Base-by-base conservation (phyloP, 2,888 invertebrate genomes). In the Biston betularia region DNA sequence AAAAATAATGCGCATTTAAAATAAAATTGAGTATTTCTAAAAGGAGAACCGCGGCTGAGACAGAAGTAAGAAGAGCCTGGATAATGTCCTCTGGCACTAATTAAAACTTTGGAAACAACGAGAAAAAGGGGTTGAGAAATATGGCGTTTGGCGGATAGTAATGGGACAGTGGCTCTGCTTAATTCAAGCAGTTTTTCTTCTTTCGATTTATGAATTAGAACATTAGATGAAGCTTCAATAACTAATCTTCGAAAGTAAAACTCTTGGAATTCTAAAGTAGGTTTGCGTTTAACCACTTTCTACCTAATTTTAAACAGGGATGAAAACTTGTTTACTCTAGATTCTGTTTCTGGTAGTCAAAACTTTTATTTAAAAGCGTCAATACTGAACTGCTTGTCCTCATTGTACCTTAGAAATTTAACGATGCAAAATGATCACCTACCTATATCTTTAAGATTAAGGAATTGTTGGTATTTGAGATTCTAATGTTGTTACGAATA, bases 61-160 rank as follows among this genome's bases (percentile, higher is more conserved):
- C 82, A 86, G 79, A 82, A 86, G 84, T 84, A 84, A 80, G 85
- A 86, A 87, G 86, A 86, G 83, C 79, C 81, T 83, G 89, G 86
- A 86, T 92, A 92, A 92, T 91, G 90, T 93, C 92, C 91, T 90
- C 89, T 87, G 92, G 89, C 90, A 90, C 90, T 92, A 92, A 93
- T 92, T 93, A 92, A 93, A 93, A 93, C 91, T 93, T 92, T 88
- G 82, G 79, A 79, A 87, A 86, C 85, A 81, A 82, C 83, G 85
- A 82, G 88, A 88, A 92, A 92, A 92, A 89, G 91, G n/a, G 92
- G 52, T 89, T 88, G 84, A 89, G 87, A 91, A 92, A 91, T 90
- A 90, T 90, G 82, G 88, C 90, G 79, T 89, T 89, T 82, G 82
- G 82, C 77, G 85, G 85, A 88, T 92, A 90, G 89, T 89, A 90